Base-by-base conservation (phyloP, 2,888 invertebrate genomes). In the Argyresthia goedartella region DNA sequence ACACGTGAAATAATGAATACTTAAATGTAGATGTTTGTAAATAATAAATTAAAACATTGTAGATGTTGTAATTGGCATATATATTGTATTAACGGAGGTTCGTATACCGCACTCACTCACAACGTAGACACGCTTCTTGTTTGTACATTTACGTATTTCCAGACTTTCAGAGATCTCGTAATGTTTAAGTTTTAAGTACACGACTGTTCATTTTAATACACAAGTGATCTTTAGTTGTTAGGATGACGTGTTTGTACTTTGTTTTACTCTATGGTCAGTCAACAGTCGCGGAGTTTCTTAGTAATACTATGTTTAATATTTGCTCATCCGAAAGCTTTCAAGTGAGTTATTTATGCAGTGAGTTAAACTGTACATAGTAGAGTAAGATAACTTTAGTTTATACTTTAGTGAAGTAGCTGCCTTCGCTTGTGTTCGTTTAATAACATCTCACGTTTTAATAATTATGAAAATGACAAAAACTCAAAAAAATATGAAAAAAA, bases 131-230 rank as follows among this genome's bases (percentile, higher is more conserved):
- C 67, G 71, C 71, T 75, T 73, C 64, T 25, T 25, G 25, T 25
- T 25, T 76, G 67, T 76, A 72, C 73, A 70, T 76, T 75, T 78
- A 79, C 74, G 80, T 82, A 76, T 76, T 84, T 86, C 84, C 82
- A 82, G 76, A 84, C 84, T 87, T 85, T 82, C 86, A 81, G 86
- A 84, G 87, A 87, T 87, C 87, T 87, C 87, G 86, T 86, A 73
- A 72, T 76, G 71, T 66, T 76, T 80, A 79, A 79, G 77, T 76
- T 78, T 73, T 77, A 78, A 78, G 79, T 81, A 81, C 81, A 80
- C 76, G 75, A 75, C 75, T 81, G 76, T 76, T 78, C 70, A 71
- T 73, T 75, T 52, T 36, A 71, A 74, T 69, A 74, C 77, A 69
- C 74, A 71, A 75, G 76, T 80, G 77, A 74, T 76, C 62, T 73